Evolutionary conservation across 2,113 vertebrate species (phyloP).

Genomic region (Heterotilapia buettikoferi): DNA sequence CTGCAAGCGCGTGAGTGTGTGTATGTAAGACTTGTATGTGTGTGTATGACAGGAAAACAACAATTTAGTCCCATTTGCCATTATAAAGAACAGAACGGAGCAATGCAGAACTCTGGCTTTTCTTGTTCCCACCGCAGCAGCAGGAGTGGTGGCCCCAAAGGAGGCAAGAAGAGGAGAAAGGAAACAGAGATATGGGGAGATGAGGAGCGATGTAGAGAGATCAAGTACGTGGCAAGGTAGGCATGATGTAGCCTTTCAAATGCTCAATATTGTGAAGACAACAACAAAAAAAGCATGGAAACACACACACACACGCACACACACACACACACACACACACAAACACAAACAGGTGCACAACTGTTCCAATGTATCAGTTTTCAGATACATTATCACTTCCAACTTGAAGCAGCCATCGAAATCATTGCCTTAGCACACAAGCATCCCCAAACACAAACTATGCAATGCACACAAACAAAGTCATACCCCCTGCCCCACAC

Average conservation of each 20-base stretch:
- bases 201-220: neutral
- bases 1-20: slow-evolving; percentile 29
- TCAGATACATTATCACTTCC: neutral
- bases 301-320: neutral
- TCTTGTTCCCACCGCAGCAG: slow-evolving; percentile 40
- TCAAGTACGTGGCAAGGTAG: neutral
- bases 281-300: neutral
- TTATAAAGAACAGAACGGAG: slow-evolving; percentile 83
- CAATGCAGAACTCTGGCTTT: neutral
- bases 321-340: neutral
- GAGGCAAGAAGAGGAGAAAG: neutral
- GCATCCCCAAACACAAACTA: slow-evolving; percentile 35
- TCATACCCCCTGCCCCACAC: neutral
- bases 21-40: neutral
- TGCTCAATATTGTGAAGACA: neutral
- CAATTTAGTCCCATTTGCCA: slow-evolving; percentile 87
- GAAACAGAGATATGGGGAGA: neutral
- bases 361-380: neutral
- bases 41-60: slow-evolving; percentile 85
- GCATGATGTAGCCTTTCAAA: neutral
- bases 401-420: neutral
- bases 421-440: slow-evolving; percentile 18
- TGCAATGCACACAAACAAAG: slow-evolving; percentile 40
- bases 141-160: neutral
- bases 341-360: neutral